These are phyloP conservation scores for Chaenodraco wilsoni DNA, from an alignment of 2,797 vertebrate genomes.

Conservation along the genomic window DNA sequence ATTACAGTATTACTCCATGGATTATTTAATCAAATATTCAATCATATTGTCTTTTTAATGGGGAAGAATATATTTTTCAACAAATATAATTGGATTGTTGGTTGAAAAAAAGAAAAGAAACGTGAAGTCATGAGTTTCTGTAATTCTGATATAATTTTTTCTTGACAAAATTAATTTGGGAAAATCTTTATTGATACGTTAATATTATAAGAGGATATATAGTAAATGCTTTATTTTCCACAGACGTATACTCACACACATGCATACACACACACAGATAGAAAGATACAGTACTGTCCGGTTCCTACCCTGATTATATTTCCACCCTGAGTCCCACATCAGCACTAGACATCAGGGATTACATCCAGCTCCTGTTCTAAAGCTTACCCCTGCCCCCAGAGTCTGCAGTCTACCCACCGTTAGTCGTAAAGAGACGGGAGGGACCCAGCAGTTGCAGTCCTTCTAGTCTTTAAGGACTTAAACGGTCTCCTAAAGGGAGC, in stretches of 20 bases:
- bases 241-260: neutral
- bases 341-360: constrained; percentile 55
- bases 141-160: neutral
- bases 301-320: constrained; percentile 62
- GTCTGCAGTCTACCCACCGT: constrained; percentile 56
- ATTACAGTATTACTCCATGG: neutral
- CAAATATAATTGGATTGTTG: too few relatives aligned
- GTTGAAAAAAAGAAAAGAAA: too few relatives aligned
- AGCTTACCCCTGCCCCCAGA: constrained; percentile 63
- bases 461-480: constrained; percentile 41
- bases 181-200: neutral
- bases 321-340: constrained; percentile 54
- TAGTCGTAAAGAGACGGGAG: constrained; percentile 56
- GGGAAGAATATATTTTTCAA: too few relatives aligned
- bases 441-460: constrained; percentile 36
- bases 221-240: neutral
- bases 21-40: constrained; percentile 6
- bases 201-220: neutral
- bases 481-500: constrained; percentile 27
- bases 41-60: neutral
- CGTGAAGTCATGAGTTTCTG: too few relatives aligned
- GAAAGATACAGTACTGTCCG: constrained; percentile 19
- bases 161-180: neutral
- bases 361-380: constrained; percentile 62
- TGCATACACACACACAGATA: constrained; percentile 5